Evolutionary conservation across 1,140 invertebrate species (phyloP).

Genomic region (Ruditapes philippinarum): DNA sequence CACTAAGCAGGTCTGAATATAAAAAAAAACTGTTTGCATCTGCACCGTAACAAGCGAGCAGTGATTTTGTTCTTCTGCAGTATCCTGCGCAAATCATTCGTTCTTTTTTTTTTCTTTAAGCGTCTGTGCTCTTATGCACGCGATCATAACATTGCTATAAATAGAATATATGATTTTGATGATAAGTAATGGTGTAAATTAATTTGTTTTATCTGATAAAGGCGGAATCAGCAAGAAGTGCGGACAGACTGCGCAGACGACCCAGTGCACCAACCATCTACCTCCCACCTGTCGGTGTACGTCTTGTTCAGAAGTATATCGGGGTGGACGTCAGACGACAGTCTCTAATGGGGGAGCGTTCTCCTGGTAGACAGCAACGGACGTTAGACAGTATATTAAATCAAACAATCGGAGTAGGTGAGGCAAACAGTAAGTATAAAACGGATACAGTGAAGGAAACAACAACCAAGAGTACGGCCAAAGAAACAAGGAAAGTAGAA

Average conservation of each 20-base stretch:
- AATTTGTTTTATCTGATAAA: background rate
- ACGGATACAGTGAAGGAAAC: background rate
- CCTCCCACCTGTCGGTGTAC: constrained; percentile 36
- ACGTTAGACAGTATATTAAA: constrained; percentile 10
- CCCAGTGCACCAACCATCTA: constrained; percentile 29
- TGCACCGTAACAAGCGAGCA: too few species aligned
- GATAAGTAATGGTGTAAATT: too few species aligned
- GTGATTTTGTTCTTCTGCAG: too few species aligned
- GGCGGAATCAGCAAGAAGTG: background rate
- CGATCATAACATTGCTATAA: too few species aligned
- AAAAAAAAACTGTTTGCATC: too few species aligned
- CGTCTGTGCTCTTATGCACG: too few species aligned
- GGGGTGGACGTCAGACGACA: constrained; percentile 35
- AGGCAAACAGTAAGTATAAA: background rate
- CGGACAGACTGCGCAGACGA: background rate
- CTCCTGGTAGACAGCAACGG: background rate
- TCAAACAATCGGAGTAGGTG: background rate
- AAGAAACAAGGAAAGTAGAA: background rate
- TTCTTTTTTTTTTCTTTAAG: too few species aligned
- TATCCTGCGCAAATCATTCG: too few species aligned
- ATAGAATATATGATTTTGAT: too few species aligned
- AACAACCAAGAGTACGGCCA: background rate
- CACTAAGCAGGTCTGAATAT: too few species aligned
- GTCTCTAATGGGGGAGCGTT: background rate
- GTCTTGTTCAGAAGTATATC: constrained; percentile 50